phyloP scores from a whole-genome alignment of 2,888 invertebrate genomes.

The Pyrgus malvae region DNA sequence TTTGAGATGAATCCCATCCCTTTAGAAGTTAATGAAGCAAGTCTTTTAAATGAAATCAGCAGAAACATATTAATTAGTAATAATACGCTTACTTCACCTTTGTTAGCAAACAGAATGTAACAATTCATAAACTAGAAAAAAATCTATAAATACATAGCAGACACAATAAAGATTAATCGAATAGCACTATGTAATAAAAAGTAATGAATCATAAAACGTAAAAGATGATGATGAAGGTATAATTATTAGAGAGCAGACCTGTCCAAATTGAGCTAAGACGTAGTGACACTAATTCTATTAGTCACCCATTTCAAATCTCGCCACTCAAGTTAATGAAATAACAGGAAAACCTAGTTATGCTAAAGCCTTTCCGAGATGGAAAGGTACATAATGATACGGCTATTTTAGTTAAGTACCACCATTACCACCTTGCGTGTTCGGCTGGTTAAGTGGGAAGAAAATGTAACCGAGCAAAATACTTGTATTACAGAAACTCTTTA shows the following conservation, averaged over 20 bases:
- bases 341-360: conserved; percentile 19
- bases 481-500: conserved; percentile 13
- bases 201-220: too few relatives aligned
- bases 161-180: too few relatives aligned
- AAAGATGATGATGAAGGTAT: too few relatives aligned
- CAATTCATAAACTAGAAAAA: too few relatives aligned
- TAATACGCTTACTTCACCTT: too few relatives aligned
- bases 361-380: conserved; percentile 17
- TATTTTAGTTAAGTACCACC: conserved; percentile 18
- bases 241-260: background rate
- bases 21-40: too few relatives aligned
- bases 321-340: conserved; percentile 20
- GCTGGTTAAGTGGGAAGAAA: conserved; percentile 16
- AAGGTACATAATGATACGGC: conserved; percentile 22
- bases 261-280: background rate
- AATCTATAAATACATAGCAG: too few relatives aligned
- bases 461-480: conserved; percentile 17
- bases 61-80: too few relatives aligned
- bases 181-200: too few relatives aligned
- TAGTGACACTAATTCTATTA: conserved; percentile 8
- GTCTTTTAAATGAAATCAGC: too few relatives aligned
- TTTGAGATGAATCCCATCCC: too few relatives aligned
- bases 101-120: too few relatives aligned
- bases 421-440: conserved; percentile 22
- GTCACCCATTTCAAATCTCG: background rate